phyloP scores from a whole-genome alignment of 2,113 vertebrate genomes.

The Antigone vipio region DNA sequence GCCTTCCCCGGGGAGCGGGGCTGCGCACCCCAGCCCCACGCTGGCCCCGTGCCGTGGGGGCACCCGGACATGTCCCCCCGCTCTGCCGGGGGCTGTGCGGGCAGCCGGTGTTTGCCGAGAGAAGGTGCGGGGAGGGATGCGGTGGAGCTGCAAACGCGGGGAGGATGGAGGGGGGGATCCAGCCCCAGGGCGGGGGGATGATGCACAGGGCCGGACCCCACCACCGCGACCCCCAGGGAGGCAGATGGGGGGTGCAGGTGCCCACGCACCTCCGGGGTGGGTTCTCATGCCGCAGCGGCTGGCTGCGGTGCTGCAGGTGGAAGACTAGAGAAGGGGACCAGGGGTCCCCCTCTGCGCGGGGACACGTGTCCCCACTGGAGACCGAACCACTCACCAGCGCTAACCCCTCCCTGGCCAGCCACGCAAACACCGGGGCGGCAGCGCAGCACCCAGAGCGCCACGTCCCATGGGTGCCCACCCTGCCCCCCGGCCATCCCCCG shows the following conservation, averaged over 20 bases:
- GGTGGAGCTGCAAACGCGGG: neutral
- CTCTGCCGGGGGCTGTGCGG: neutral
- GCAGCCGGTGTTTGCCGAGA: neutral
- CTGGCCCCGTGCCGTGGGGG: neutral
- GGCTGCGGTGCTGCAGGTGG: neutral
- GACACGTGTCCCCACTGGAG: fast-evolving
- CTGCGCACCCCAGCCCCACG: neutral
- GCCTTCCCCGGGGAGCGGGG: neutral
- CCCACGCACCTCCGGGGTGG: too few species aligned
- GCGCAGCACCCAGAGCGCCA: neutral
- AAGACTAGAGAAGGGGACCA: neutral
- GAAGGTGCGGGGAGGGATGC: neutral
- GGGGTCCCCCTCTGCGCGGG: fast-evolving
- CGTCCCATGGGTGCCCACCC: neutral
- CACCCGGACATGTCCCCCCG: neutral
- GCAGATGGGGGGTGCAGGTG: neutral
- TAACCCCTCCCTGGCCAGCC: neutral
- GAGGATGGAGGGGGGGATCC: neutral
- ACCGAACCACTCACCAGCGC: fast-evolving
- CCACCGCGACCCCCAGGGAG: fast-evolving
- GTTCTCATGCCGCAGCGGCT: neutral
- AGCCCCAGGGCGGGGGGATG: neutral
- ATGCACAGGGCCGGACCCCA: neutral
- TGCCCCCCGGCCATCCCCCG: fast-evolving
- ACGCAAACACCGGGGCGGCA: fast-evolving